These are phyloP conservation scores for Ellobius talpinus DNA, from an alignment of 2,113 vertebrate species.

Conservation along the genomic window DNA sequence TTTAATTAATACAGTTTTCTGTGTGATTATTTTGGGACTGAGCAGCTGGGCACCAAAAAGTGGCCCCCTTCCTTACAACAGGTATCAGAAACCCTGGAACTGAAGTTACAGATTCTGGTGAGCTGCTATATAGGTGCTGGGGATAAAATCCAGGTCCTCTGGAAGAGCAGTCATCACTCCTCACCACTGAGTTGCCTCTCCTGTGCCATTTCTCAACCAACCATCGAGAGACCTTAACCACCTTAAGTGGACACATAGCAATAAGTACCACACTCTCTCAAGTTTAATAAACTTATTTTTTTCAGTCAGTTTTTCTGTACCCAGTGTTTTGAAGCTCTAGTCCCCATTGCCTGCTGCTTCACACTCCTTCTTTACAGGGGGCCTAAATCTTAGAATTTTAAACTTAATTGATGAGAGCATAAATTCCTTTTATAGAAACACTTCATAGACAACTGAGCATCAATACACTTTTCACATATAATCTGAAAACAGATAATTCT, in stretches of 20 bases:
- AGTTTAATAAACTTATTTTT: background rate
- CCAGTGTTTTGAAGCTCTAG: background rate
- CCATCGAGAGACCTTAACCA: background rate
- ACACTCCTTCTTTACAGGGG: background rate
- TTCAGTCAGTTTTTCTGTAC: background rate
- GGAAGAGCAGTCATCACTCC: background rate
- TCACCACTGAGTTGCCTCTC: background rate
- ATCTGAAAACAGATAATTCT: background rate
- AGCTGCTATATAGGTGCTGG: background rate
- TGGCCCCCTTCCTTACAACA: too few relatives aligned
- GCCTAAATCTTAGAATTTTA: background rate
- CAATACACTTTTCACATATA: background rate
- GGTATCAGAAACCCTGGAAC: background rate
- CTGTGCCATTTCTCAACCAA: background rate
- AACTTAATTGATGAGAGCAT: background rate
- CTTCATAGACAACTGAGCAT: background rate
- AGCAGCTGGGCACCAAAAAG: too few relatives aligned
- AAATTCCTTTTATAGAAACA: slow-evolving; percentile 9
- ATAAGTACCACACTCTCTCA: background rate
- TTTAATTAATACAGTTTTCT: too few relatives aligned
- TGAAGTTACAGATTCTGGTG: background rate
- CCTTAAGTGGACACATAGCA: background rate
- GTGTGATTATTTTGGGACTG: too few relatives aligned
- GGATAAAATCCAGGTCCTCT: background rate
- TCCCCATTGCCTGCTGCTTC: background rate